Evolutionary conservation across 2,888 invertebrate genomes (phyloP).

Genomic region (Automeris io): DNA sequence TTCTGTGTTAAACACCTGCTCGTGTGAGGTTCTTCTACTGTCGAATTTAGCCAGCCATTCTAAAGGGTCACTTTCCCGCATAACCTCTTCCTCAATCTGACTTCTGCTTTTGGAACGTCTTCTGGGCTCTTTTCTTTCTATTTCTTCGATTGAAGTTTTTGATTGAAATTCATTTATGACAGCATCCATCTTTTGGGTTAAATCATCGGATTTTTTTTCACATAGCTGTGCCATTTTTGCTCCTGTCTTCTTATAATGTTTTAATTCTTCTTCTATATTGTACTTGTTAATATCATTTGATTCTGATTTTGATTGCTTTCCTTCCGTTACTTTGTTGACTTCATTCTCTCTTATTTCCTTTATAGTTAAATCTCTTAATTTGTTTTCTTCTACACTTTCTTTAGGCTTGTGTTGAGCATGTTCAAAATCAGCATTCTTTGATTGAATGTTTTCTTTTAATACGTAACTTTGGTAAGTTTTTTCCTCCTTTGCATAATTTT

Average conservation of each 20-base stretch:
- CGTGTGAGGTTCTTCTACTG: conserved; percentile 23
- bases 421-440: neutral
- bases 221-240: conserved; percentile 57
- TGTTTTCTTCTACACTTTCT: conserved; percentile 2
- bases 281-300: too few species aligned
- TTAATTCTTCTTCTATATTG: neutral
- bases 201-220: conserved; percentile 50
- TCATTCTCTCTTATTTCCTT: neutral
- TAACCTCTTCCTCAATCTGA: conserved; percentile 41
- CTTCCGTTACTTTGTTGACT: neutral
- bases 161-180: conserved; percentile 60
- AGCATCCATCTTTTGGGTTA: conserved; percentile 55
- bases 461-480: conserved; percentile 3
- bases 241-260: conserved; percentile 33
- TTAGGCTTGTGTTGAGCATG: neutral
- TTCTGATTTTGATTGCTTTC: too few species aligned
- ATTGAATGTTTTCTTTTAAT: neutral
- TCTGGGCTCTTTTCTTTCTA: conserved; percentile 19
- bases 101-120: conserved; percentile 47
- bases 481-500: conserved; percentile 8
- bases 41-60: conserved; percentile 45
- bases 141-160: conserved; percentile 38
- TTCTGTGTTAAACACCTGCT: conserved; percentile 20
- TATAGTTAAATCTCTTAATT: neutral
- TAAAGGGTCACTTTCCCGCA: conserved; percentile 38